These are phyloP conservation scores for Halcyon malimbica DNA, from an alignment of 2,113 vertebrate species.

Conservation along the genomic window DNA sequence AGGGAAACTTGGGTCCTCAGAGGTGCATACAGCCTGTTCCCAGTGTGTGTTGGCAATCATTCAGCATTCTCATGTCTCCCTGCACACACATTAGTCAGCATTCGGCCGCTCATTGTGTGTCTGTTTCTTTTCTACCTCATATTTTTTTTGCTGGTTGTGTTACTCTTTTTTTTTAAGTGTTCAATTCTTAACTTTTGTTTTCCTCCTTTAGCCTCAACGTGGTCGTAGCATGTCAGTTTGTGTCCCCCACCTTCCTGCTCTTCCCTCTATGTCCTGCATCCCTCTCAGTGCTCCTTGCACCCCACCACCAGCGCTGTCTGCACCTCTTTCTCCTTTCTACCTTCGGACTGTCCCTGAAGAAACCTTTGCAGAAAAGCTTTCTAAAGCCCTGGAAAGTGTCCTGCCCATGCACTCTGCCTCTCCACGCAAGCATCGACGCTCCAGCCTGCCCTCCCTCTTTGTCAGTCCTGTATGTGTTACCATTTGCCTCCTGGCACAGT, in stretches of 20 bases:
- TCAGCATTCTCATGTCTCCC: conserved; percentile 21
- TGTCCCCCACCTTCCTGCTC: conserved; percentile 87
- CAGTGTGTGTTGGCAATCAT: conserved; percentile 28
- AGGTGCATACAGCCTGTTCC: conserved; percentile 17
- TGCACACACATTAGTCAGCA: not conserved
- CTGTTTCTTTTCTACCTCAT: conserved; percentile 61
- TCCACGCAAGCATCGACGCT: conserved; percentile 85
- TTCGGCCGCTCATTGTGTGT: conserved; percentile 34
- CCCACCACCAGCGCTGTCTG: conserved; percentile 79
- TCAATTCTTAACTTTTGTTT: conserved; percentile 78
- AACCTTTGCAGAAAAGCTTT: conserved; percentile 94
- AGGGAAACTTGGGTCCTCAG: not conserved
- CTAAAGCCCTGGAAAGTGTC: conserved; percentile 94
- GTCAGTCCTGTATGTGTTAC: conserved; percentile 94
- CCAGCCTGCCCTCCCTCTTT: conserved; percentile 96
- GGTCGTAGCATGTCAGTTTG: conserved; percentile 98
- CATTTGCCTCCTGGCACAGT: conserved; percentile 77
- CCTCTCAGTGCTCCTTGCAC: conserved; percentile 88
- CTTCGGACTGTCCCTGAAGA: conserved; percentile 87
- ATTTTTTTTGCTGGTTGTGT: conserved; percentile 42
- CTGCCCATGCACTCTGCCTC: conserved; percentile 90
- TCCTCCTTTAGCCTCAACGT: conserved; percentile 84
- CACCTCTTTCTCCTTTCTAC: conserved; percentile 80
- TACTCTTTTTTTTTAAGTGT: conserved; percentile 63
- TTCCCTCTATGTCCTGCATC: conserved; percentile 78